Conservation (phyloP, 2,888 invertebrate species). For the Tenodera sinensis region DNA sequence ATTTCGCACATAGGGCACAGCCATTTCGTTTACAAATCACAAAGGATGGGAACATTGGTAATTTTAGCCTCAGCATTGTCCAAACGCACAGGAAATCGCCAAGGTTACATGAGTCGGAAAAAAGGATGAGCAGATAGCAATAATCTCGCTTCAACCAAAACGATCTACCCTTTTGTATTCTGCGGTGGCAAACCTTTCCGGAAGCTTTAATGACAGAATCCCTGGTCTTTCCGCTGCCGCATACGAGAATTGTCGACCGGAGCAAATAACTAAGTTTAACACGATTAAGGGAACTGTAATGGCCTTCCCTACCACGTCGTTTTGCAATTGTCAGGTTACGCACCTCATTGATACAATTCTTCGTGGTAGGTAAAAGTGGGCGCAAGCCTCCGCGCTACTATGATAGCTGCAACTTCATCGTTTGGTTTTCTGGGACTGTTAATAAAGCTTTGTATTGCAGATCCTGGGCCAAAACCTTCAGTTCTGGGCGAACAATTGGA, state of each 20-base stretch:
- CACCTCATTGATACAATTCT: background rate
- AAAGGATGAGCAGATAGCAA: background rate
- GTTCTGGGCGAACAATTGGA: background rate
- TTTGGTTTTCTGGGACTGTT: background rate
- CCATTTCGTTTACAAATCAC: background rate
- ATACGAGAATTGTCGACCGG: background rate
- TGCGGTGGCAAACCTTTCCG: background rate
- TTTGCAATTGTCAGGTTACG: background rate
- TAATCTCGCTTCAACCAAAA: background rate
- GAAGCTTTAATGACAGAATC: background rate
- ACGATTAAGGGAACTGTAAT: background rate
- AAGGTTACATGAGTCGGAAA: background rate
- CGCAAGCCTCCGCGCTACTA: background rate
- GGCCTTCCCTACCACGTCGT: background rate
- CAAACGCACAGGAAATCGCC: background rate
- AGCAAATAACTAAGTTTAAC: background rate
- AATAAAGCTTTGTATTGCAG: background rate
- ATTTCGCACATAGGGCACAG: too few relatives aligned
- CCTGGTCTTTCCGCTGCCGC: background rate
- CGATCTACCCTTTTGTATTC: background rate
- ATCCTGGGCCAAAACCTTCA: background rate
- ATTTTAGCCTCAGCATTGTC: background rate
- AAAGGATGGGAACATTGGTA: background rate
- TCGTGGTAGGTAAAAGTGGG: background rate
- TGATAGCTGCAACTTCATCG: background rate